A percentile compares a stretch with the other conserved stretches of the same genome.
Conservation (phyloP, 2,113 vertebrate genomes). For the Seriola quinqueradiata region DNA sequence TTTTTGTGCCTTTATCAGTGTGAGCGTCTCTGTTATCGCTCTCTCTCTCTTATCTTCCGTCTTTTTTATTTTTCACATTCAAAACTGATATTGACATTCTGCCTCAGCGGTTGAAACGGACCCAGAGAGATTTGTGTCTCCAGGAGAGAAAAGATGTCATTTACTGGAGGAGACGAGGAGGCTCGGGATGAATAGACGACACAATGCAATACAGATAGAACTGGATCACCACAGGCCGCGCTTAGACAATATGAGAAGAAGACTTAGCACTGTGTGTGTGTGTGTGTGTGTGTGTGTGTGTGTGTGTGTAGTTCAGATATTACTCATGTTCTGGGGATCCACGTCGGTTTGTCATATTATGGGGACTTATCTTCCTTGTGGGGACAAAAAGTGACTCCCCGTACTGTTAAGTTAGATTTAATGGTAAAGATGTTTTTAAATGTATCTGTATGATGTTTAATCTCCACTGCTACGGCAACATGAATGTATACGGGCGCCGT, state of each 20-base stretch:
- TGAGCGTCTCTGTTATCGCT: neutral
- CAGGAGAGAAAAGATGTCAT: conserved; percentile 1
- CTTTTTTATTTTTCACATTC: neutral
- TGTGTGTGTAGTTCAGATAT: too few relatives aligned
- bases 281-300: too few relatives aligned
- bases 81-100: neutral
- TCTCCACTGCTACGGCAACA: too few relatives aligned
- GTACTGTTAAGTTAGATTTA: too few relatives aligned
- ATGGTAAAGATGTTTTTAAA: too few relatives aligned
- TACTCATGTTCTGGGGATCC: too few relatives aligned
- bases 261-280: neutral
- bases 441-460: too few relatives aligned
- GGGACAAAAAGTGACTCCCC: too few relatives aligned
- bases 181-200: conserved; percentile 13
- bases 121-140: neutral
- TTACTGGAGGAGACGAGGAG: neutral
- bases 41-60: neutral
- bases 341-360: too few relatives aligned
- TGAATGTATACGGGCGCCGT: too few relatives aligned
- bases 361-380: too few relatives aligned
- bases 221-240: neutral
- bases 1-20: neutral
- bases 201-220: conserved; percentile 8
- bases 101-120: neutral
- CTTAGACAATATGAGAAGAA: neutral